Evolutionary conservation across 2,888 invertebrate genomes (phyloP), one percentile per base, ranked within the genome.

Genomic region (Oligia fasciuncula): DNA sequence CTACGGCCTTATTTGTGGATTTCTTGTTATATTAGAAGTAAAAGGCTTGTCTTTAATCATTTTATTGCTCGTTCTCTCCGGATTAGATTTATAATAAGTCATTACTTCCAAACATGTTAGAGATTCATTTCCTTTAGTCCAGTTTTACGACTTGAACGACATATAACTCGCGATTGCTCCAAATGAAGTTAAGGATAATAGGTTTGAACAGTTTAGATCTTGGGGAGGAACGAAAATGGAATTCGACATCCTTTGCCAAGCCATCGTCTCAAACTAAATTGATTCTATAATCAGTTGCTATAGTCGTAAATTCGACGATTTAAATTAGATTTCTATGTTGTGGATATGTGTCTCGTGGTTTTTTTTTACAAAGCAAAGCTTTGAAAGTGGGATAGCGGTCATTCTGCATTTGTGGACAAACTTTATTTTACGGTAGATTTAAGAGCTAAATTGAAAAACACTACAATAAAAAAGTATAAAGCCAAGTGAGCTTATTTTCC

Each of bases 71-170:
- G 23, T 40, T 40, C 17, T 43, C 23, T 19, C 40, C 46, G 35
- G 19, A 81, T 63, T 54, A 17, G 6, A 23, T 60, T 65, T 54
- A 67, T 29, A 29, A 35, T 6, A 17, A 40, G 63, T 51, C n/a
- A 60, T 40, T 70, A 70, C 49, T 79, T 65, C 40, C 19, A 76
- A 80, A 65, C 40, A 51, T 43, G 23, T 81, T 65, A 35, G 40
- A 63, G 60, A 51, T 76, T 78, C 14, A 78, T 78, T 78, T 83
- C 79, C 78, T 78, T 67, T 29, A 51, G 9, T 69, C 13, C 23
- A 78, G 57, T 69, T 81, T 81, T 62, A 81, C 46, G 79, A 66
- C 70, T 19, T 46, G 19, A 68, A 35, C 29, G 40, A 60, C 68
- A 51, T 65, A 8, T 23, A 72, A 71, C n/a, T 51, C 14, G 65